Conservation (phyloP, 2,888 invertebrate genomes). For the Andrena chrysosceles region DNA sequence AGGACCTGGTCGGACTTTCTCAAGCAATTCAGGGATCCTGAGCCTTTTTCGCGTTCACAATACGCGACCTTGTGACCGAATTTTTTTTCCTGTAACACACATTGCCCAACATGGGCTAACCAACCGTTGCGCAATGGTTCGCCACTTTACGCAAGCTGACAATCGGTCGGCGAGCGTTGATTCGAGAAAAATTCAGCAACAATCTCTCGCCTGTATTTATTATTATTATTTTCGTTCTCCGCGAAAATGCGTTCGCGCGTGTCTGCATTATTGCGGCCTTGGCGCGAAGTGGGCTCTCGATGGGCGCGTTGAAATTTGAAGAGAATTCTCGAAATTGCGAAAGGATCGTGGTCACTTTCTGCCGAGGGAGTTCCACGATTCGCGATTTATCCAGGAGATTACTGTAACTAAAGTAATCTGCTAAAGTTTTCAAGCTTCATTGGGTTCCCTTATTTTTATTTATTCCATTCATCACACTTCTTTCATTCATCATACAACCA, state of each 20-base stretch:
- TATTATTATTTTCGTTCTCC: background rate
- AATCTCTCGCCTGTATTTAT: slow-evolving; percentile 2
- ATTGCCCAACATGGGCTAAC: slow-evolving; percentile 49
- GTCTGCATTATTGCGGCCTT: slow-evolving; percentile 32
- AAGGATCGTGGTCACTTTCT: background rate
- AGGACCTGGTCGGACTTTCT: background rate
- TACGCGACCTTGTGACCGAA: slow-evolving; percentile 50
- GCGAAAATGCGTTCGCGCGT: background rate
- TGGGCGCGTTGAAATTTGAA: slow-evolving; percentile 13
- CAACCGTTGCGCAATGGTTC: slow-evolving; percentile 32
- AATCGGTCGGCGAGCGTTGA: slow-evolving; percentile 35
- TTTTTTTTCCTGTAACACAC: slow-evolving; percentile 40
- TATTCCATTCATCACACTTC: too few relatives aligned
- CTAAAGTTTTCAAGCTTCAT: too few relatives aligned
- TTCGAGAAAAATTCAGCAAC: slow-evolving; percentile 29
- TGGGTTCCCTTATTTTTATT: too few relatives aligned
- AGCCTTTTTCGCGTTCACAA: slow-evolving; percentile 4
- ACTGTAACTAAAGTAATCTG: background rate
- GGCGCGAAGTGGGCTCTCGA: background rate
- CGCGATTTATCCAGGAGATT: slow-evolving; percentile 1
- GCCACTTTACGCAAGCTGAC: slow-evolving; percentile 50
- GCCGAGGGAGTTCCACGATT: background rate
- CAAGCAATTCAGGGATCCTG: background rate
- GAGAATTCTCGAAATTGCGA: slow-evolving; percentile 8
- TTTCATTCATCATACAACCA: too few relatives aligned